Conservation (phyloP, 2,797 vertebrate species). For the Lagorchestes hirsutus region DNA sequence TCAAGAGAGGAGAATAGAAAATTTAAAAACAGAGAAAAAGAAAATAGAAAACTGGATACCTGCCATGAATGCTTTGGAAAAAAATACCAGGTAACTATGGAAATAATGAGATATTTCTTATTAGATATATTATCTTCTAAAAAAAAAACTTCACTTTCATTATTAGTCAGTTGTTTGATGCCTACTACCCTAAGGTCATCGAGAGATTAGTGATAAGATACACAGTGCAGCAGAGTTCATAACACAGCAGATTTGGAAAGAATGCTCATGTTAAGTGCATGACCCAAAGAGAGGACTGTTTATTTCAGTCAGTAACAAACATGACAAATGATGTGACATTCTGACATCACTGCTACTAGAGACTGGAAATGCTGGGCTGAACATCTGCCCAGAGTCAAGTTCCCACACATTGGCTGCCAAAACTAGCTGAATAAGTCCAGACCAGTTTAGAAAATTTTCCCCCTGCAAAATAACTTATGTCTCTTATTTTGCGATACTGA, state of each 20-base stretch:
- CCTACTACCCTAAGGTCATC: slow-evolving; percentile 58
- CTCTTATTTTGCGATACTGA: slow-evolving; percentile 49
- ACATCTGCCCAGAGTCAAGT: slow-evolving; percentile 74
- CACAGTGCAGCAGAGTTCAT: slow-evolving; percentile 57
- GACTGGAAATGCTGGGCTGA: slow-evolving; percentile 73
- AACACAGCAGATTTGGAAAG: slow-evolving; percentile 71
- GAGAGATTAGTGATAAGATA: slow-evolving; percentile 72
- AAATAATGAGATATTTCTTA: slow-evolving; percentile 25
- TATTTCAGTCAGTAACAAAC: slow-evolving; percentile 80
- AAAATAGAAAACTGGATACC: not conserved
- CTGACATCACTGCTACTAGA: slow-evolving; percentile 72
- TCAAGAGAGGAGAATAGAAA: not conserved
- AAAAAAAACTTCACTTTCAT: slow-evolving; percentile 1
- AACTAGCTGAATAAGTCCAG: slow-evolving; percentile 72
- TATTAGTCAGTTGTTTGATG: slow-evolving; percentile 19
- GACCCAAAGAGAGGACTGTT: slow-evolving; percentile 72
- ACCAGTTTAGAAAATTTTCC: slow-evolving; percentile 59
- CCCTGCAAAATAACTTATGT: slow-evolving; percentile 49
- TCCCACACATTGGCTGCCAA: slow-evolving; percentile 77
- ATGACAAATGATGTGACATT: slow-evolving; percentile 69
- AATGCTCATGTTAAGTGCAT: slow-evolving; percentile 57
- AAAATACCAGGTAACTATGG: not conserved
- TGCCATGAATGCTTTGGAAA: not conserved
- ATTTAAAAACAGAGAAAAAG: not conserved
- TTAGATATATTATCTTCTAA: slow-evolving; percentile 2